Evolutionary conservation across 1,140 invertebrate genomes (phyloP), one percentile per base, ranked within the genome.

Genomic region (Anastrepha ludens): DNA sequence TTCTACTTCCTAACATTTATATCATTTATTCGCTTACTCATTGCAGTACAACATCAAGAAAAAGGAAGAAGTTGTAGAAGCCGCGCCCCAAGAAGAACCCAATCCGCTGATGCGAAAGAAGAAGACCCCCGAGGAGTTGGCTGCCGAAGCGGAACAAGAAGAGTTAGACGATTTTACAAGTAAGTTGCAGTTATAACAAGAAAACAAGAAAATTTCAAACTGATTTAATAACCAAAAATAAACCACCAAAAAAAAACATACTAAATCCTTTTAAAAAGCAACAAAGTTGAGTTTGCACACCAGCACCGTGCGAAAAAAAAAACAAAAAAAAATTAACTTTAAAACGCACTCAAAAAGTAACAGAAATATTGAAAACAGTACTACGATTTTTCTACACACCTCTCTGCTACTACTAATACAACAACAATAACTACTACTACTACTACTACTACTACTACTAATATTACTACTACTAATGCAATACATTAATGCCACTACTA

Each of bases 131-230:
- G 98, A 99, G 93, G 98, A 99, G 93, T 94, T 99, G 88, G 98
- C 98, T 62, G 96, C 97, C 39, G 98, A 99, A 94, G 98, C 98
- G 13, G 98, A 98, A 94, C 96, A 96, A 65, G 98, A 97, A 91
- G 98, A 98, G 91, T 97, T 98, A 94, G 98, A 99, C 93, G 98
- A 99, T 94, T 98, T 99, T 94, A 98, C 98, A 94, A 99, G 98
- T 99, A 95, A 97, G 97, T 95, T 65, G 39, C 41, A 60, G 2
- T 81, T 3, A 50, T 55, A 70, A 17, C 62, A 44, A 78, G 9
- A 15, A 65, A 65, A 47, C 29, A 29, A 29, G 29, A 29, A 29
- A 29, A 29, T 29, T 29, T 29, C 29, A 29, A 29, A 29, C 29
- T 29, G 29, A 29, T 50, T 65, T 64, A 44, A 87, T 20, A 4